Percentiles rank a stretch among this genome's conserved stretches.
These are phyloP conservation scores for Nomada ruficornis DNA, from an alignment of 2,888 invertebrate genomes.

Conservation along the genomic window DNA sequence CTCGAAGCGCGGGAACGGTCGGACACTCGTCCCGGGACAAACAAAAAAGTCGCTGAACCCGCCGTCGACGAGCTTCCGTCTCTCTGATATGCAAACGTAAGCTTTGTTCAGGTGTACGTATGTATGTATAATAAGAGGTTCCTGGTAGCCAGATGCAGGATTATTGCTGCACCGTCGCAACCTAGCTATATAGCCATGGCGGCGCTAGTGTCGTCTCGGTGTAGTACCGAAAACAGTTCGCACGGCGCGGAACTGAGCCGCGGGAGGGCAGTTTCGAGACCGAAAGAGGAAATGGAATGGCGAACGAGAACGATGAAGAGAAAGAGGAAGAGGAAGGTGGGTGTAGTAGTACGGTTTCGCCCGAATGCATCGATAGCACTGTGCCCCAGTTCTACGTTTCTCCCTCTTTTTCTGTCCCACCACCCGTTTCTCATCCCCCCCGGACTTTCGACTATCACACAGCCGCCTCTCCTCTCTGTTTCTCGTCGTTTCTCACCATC, in stretches of 20 bases:
- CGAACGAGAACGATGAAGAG: conserved; percentile 48
- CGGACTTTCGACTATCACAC: conserved; percentile 26
- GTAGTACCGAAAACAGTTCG: conserved; percentile 64
- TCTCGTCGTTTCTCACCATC: conserved; percentile 26
- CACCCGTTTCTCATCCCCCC: conserved; percentile 9
- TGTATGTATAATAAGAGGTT: conserved; percentile 63
- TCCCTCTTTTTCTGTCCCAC: conserved; percentile 38
- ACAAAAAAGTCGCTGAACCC: conserved; percentile 65
- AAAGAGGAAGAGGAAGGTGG: conserved; percentile 62
- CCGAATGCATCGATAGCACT: conserved; percentile 77
- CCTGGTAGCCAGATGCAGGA: conserved; percentile 62
- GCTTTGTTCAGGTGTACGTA: conserved; percentile 58
- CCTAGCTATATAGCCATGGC: conserved; percentile 9
- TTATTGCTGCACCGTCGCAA: conserved; percentile 66
- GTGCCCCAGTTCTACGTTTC: conserved; percentile 74
- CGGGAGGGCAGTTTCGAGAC: conserved; percentile 46
- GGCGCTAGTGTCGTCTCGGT: neutral
- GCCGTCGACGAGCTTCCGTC: conserved; percentile 56
- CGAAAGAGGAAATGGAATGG: conserved; percentile 53
- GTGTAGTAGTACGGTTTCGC: conserved; percentile 63
- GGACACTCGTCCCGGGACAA: conserved; percentile 61
- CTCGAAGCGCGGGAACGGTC: conserved; percentile 44
- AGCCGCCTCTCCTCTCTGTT: conserved; percentile 36
- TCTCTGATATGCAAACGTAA: conserved; percentile 73
- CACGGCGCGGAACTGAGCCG: conserved; percentile 49